These are phyloP conservation scores for Lynx canadensis DNA, from an alignment of 2,113 vertebrate genomes.

Conservation along the genomic window DNA sequence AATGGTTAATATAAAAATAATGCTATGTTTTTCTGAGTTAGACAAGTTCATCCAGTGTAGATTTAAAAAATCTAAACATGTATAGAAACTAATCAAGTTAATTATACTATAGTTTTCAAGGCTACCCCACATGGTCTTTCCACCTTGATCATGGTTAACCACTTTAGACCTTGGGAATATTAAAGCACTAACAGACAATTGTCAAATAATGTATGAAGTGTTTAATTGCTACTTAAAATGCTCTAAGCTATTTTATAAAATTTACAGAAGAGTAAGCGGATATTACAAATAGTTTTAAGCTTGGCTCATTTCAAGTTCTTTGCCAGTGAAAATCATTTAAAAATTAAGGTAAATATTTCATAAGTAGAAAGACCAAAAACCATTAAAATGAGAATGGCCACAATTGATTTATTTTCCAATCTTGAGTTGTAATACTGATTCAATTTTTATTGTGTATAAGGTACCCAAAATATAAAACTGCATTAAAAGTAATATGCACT, in stretches of 20 bases:
- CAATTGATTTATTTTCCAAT: background rate
- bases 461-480: background rate
- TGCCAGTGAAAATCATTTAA: background rate
- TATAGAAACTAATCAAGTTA: constrained; percentile 7
- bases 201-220: constrained; percentile 59
- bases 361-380: background rate
- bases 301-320: background rate
- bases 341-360: background rate
- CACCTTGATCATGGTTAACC: constrained; percentile 74
- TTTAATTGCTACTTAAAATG: background rate
- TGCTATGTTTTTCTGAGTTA: background rate
- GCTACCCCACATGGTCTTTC: constrained; percentile 42
- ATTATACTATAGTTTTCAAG: constrained; percentile 4
- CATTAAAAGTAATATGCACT: background rate
- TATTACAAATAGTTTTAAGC: background rate
- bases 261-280: background rate
- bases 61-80: background rate
- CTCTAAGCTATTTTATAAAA: background rate
- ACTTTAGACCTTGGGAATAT: constrained; percentile 58
- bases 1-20: background rate
- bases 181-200: constrained; percentile 46
- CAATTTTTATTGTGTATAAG: background rate
- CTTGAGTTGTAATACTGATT: background rate
- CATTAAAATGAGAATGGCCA: background rate
- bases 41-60: background rate